phyloP scores from a whole-genome alignment of 1,140 invertebrate genomes.

The Triops longicaudatus region DNA sequence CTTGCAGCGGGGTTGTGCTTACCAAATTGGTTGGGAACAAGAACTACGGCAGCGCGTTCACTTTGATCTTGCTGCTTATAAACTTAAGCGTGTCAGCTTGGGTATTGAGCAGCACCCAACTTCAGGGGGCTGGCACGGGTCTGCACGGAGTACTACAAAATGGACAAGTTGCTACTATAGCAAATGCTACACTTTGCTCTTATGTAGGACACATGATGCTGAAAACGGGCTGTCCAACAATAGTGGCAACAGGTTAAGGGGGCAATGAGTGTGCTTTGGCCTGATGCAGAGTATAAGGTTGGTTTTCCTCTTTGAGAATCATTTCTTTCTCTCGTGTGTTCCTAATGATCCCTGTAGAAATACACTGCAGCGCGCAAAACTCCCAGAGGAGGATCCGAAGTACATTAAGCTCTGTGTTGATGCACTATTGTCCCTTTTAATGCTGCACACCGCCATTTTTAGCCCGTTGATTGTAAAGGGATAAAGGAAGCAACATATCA shows the following conservation, averaged over 20 bases:
- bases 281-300: too few relatives aligned
- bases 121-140: neutral
- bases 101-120: neutral
- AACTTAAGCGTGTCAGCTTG: neutral
- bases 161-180: constrained; percentile 2
- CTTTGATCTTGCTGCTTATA: neutral
- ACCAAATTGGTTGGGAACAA: neutral
- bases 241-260: neutral
- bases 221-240: neutral
- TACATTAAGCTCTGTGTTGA: too few relatives aligned
- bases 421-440: too few relatives aligned
- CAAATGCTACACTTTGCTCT: neutral
- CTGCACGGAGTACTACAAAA: neutral
- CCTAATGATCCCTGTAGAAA: too few relatives aligned
- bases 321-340: too few relatives aligned
- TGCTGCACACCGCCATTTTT: too few relatives aligned
- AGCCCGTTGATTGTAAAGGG: too few relatives aligned
- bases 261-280: too few relatives aligned
- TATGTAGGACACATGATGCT: neutral
- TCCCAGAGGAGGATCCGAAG: too few relatives aligned
- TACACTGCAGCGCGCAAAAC: too few relatives aligned
- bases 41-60: neutral
- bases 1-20: neutral
- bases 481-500: too few relatives aligned
- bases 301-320: too few relatives aligned